Evolutionary conservation across 2,888 invertebrate species (phyloP).

Genomic region (Parelbella ahira): DNA sequence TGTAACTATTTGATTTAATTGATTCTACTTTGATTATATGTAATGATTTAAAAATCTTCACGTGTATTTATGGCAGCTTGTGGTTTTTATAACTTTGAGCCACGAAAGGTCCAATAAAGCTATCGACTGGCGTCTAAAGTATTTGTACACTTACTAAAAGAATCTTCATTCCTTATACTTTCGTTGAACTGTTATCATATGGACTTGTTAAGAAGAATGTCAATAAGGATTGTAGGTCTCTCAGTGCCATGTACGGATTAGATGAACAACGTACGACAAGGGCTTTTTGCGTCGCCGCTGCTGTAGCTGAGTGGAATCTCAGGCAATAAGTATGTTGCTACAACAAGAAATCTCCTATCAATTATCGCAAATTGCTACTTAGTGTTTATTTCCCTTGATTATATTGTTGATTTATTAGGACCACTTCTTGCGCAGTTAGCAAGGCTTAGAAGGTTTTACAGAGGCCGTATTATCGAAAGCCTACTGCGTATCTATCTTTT

Average conservation of each 20-base stretch:
- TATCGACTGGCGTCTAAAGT: too few species aligned
- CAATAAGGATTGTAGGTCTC: conserved; percentile 12
- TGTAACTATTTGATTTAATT: conserved; percentile 12
- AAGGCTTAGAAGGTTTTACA: conserved; percentile 6
- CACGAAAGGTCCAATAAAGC: too few species aligned
- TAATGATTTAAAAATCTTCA: too few species aligned
- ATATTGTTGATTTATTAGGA: conserved; percentile 26
- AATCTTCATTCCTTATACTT: too few species aligned
- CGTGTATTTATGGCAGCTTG: too few species aligned
- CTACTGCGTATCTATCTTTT: too few species aligned
- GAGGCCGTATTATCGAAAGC: background rate
- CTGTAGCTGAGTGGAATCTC: conserved; percentile 21
- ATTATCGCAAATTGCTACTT: conserved; percentile 26
- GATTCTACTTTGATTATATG: conserved; percentile 20
- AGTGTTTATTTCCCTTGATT: conserved; percentile 25
- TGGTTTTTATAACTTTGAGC: too few species aligned
- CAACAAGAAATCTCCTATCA: conserved; percentile 24
- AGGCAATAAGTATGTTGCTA: conserved; percentile 20
- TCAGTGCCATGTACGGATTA: conserved; percentile 10
- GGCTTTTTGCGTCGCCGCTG: conserved; percentile 14
- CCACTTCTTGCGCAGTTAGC: conserved; percentile 11
- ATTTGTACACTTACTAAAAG: too few species aligned
- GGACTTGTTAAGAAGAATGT: too few species aligned
- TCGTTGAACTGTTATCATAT: too few species aligned
- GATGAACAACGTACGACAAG: conserved; percentile 15